Evolutionary conservation across 2,797 vertebrate species (phyloP).

Genomic region (Odontamblyopus rebecca): DNA sequence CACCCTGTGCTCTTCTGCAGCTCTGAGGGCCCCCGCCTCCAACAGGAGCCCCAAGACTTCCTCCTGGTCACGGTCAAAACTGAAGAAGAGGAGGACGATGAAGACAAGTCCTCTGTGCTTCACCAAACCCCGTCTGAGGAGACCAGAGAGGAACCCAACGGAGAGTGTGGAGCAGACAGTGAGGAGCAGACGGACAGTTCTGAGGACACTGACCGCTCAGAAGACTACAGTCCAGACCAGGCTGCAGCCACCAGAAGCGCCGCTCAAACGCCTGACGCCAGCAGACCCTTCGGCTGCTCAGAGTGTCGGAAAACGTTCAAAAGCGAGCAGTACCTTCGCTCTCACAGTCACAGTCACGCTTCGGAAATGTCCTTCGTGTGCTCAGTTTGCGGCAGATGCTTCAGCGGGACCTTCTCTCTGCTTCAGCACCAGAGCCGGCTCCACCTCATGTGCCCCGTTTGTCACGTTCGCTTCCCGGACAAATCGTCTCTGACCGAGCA

Average conservation of each 20-base stretch:
- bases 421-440: not conserved
- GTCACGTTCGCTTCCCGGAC: not conserved
- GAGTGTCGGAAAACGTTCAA: not conserved
- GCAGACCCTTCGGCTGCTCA: not conserved
- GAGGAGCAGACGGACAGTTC: conserved; percentile 4
- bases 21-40: too few species aligned
- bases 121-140: not conserved
- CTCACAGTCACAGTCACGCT: not conserved
- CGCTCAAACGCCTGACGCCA: not conserved
- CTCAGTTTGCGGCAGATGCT: not conserved
- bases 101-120: not conserved
- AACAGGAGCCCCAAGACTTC: not conserved
- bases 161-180: not conserved
- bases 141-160: not conserved
- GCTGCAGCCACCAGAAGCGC: not conserved
- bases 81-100: not conserved
- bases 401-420: not conserved
- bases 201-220: not conserved
- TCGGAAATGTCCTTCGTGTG: not conserved
- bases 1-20: too few species aligned
- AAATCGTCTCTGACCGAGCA: not conserved
- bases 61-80: not conserved
- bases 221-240: not conserved
- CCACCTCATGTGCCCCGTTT: not conserved
- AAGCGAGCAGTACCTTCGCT: too few species aligned